Evolutionary conservation across 2,888 invertebrate species (phyloP), one percentile per base, ranked within the genome.

Genomic region (Lymantria dispar): DNA sequence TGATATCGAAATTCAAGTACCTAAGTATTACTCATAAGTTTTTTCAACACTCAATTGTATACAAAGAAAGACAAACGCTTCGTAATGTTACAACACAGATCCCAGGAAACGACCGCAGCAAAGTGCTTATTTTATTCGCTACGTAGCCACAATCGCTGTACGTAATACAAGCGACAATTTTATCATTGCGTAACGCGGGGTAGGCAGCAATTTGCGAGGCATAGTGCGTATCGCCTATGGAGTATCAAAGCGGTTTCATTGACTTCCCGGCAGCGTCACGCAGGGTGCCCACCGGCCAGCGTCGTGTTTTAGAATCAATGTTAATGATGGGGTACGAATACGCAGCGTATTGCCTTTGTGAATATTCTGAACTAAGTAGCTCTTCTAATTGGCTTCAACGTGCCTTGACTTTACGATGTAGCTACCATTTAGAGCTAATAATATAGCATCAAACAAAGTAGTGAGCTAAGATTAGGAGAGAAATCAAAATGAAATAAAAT

Each of bases 181-280:
- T 68, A 72, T 74, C 68, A 80, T 88, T 87, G 85, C 83, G 83
- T 86, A 87, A 89, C 81, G 61, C 60, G 57, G 56, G 63, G 73
- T 62, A 68, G 64, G 69, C 72, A 69, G 72, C 80, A 87, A 87
- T 87, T 87, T 85, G 87, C 80, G 78, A 70, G 58, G 78, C 86
- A 83, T 67, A 57, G 73, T 80, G 85, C 88, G 88, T 89, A 81
- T 87, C 89, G 87, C 85, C 85, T 62, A 58, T 62, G 62, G 46
- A 41, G 36, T 56, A 74, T 70, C 60, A 74, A 70, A 74, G 69
- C 70, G 65, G 68, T 59, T 64, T 68, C 70, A 72, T 67, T 73
- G 70, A 71, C 69, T 71, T 66, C 66, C 60, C 79, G 50, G 60
- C 57, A 62, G 68, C 77, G 81, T 79, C 74, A 80, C 80, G 80